Conservation (phyloP, 2,888 invertebrate species). For the Nomada lathburiana region DNA sequence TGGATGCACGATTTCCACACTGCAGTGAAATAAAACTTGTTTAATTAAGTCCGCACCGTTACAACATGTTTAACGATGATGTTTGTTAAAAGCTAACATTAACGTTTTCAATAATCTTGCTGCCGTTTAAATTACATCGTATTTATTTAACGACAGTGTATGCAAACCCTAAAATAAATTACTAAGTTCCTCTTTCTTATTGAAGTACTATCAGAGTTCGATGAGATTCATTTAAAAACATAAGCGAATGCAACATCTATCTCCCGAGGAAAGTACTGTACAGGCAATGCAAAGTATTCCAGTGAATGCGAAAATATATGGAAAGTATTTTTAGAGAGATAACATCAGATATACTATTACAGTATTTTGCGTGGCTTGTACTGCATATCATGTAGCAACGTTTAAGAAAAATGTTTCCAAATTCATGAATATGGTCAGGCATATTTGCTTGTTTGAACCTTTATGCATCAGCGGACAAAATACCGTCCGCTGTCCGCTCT, state of each 20-base stretch:
- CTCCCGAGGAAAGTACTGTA: neutral
- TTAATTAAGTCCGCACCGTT: too few species aligned
- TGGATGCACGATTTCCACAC: too few species aligned
- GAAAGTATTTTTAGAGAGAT: neutral
- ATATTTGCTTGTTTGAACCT: neutral
- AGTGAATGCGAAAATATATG: neutral
- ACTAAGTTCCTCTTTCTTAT: too few species aligned
- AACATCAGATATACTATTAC: neutral
- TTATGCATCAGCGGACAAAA: neutral
- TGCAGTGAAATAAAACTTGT: too few species aligned
- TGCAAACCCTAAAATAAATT: too few species aligned
- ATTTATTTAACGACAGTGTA: too few species aligned
- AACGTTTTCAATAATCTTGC: too few species aligned
- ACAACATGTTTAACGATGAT: too few species aligned
- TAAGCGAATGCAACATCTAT: neutral
- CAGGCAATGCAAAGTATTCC: neutral
- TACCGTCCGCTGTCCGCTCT: neutral
- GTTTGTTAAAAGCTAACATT: too few species aligned
- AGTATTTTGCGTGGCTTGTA: neutral
- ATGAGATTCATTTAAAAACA: neutral
- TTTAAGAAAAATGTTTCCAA: constrained; percentile 1
- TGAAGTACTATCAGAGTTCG: too few species aligned
- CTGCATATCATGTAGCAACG: neutral
- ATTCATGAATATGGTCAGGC: neutral
- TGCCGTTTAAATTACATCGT: too few species aligned